Base-by-base conservation (phyloP, 1,140 invertebrate genomes). In the Rhagoletis pomonella region DNA sequence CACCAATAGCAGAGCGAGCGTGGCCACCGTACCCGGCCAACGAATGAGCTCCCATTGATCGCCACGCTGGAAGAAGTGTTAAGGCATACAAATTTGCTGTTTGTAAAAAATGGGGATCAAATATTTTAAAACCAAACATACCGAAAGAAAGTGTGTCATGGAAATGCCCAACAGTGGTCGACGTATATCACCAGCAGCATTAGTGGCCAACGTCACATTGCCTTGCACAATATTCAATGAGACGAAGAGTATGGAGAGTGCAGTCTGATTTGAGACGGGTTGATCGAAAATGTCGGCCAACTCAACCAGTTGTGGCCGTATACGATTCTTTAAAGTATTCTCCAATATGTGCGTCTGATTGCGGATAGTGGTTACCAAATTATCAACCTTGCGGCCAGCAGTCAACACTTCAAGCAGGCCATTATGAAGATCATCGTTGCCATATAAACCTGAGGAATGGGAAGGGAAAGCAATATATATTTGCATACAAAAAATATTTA, bases 381-480 rank as follows among this genome's bases (percentile, higher is more conserved):
- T 95, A 88, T 98, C 96, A 88, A 98, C 96, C 89, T 96, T 95
- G 90, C 95, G 94, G 12, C 97, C 96, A 12, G 97, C 96, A 73
- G 96, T 94, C 87, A 97, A 94, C 87, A 97, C 95, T 92, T 97
- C 96, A 86, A 96, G 94, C 90, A 98, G 94, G 10, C 97, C 98
- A 93, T 97, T 97, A 94, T 99, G 97, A 55, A 98, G 95, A 92
- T 98, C 97, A 92, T 98, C 97, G 93, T 98, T 99, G 62, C 98
- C 98, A 94, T 98, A 98, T 5, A 98, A 95, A 59, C 97, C 97
- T 60, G 85, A 0, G 6, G 47, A 60, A 64, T 42, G 69, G 69
- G 3, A 86, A 86, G 17, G 60, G 17, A 62, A 62, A 62, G 60
- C 29, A 29, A 29, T 29, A 29, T 29, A 29, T 29, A 29, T 29